Conservation (phyloP, 2,797 vertebrate genomes). For the Podarcis siculus region DNA sequence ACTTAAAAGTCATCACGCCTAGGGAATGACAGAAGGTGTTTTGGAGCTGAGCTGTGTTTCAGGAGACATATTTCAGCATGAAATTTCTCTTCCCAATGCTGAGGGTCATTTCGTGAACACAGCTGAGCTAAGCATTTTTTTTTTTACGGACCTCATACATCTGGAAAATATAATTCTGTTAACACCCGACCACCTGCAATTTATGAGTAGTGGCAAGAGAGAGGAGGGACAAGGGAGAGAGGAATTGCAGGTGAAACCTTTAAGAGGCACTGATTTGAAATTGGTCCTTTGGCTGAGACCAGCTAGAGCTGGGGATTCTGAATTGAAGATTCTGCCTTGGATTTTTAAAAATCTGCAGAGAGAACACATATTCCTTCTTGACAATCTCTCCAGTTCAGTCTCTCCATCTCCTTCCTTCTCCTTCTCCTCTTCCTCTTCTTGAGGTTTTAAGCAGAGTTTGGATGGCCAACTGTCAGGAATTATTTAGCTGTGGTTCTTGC, state of each 20-base stretch:
- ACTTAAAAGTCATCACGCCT: neutral
- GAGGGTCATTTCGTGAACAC: neutral
- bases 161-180: rapidly evolving
- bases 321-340: no score
- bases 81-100: neutral
- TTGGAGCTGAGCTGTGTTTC: neutral
- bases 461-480: no score
- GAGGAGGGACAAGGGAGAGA: neutral
- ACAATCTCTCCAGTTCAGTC: no score
- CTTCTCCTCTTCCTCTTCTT: no score
- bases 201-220: neutral
- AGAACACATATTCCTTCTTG: no score
- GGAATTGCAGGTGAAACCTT: neutral
- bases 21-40: neutral
- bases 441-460: no score
- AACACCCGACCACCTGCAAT: no score
- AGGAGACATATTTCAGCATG: neutral
- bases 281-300: neutral
- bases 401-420: no score
- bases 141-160: neutral
- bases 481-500: no score
- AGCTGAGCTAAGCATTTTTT: neutral
- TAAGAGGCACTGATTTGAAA: neutral
- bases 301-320: no score
- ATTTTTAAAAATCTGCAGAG: no score